A percentile compares a stretch with the other conserved stretches of the same genome.
These are phyloP conservation scores for Lydus trimaculatus DNA, from an alignment of 2,888 invertebrate genomes.

Conservation along the genomic window DNA sequence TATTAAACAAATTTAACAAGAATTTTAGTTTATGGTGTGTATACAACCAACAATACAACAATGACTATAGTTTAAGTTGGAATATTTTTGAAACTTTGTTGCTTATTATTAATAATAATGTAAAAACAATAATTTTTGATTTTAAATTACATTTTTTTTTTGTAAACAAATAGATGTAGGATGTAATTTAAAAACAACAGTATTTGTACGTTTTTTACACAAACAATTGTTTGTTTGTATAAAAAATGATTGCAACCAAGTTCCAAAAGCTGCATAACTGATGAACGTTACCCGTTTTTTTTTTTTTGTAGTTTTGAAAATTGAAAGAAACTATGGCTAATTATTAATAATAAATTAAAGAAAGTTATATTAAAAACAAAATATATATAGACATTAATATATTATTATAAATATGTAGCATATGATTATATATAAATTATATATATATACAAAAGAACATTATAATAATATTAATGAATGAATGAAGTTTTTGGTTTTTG, in stretches of 20 bases:
- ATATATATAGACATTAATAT: constrained; percentile 48
- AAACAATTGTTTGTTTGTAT: not conserved
- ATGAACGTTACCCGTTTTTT: constrained; percentile 57
- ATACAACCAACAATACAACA: not conserved
- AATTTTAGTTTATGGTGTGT: not conserved
- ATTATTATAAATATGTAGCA: constrained; percentile 58
- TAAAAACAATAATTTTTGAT: too few relatives aligned
- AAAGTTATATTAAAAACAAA: constrained; percentile 14
- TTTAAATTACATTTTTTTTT: constrained; percentile 1
- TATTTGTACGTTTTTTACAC: not conserved
- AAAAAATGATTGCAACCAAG: not conserved
- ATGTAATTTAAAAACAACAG: constrained; percentile 4
- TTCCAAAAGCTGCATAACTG: constrained; percentile 44
- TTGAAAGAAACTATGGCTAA: constrained; percentile 54
- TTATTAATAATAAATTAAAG: constrained; percentile 51
- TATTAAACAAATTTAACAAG: not conserved
- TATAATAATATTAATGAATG: not conserved
- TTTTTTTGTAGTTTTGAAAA: constrained; percentile 53
- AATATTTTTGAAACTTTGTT: not conserved
- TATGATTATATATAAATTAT: constrained; percentile 46
- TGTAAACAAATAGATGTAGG: not conserved
- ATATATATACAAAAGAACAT: not conserved
- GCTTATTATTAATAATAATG: too few relatives aligned
- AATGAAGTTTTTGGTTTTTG: constrained; percentile 56
- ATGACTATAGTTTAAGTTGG: not conserved